Conservation (phyloP, 2,113 vertebrate species). For the Emydura subglobosa region DNA sequence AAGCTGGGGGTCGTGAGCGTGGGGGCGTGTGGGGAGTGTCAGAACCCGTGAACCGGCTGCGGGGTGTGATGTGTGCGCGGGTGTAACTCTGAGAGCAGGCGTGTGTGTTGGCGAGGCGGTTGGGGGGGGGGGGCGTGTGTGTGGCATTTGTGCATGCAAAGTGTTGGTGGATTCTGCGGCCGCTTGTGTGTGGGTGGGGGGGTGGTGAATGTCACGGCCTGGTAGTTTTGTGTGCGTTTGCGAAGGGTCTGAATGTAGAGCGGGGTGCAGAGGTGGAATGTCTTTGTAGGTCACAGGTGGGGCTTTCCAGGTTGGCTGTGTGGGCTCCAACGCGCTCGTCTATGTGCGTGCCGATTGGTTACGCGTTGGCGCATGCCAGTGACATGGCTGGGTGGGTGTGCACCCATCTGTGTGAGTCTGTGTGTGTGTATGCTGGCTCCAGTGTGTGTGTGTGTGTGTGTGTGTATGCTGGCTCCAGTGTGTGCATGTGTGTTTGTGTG, state of each 20-base stretch:
- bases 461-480: not conserved
- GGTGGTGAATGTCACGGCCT: not conserved
- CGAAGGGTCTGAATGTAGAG: not conserved
- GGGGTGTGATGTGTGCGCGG: not conserved
- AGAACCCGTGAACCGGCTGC: not conserved
- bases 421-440: not conserved
- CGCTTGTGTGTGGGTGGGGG: too few relatives aligned
- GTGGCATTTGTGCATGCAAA: not conserved
- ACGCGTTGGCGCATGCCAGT: rapidly evolving
- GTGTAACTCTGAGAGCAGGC: too few relatives aligned
- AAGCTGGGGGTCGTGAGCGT: not conserved
- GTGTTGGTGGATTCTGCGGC: not conserved
- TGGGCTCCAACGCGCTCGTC: too few relatives aligned
- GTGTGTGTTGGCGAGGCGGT: too few relatives aligned
- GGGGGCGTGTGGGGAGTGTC: not conserved
- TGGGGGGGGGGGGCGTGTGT: not conserved
- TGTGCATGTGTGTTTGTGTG: not conserved
- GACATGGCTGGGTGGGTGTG: not conserved
- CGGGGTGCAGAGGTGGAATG: too few relatives aligned
- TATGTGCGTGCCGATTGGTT: too few relatives aligned
- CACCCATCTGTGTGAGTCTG: too few relatives aligned
- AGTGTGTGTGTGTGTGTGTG: not conserved
- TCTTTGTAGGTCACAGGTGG: not conserved
- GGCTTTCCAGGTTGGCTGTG: not conserved
- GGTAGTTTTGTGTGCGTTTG: too few relatives aligned